A percentile compares a stretch with the other conserved stretches of the same genome.
Conservation (phyloP, 2,113 vertebrate genomes). For the Mungos mungo region DNA sequence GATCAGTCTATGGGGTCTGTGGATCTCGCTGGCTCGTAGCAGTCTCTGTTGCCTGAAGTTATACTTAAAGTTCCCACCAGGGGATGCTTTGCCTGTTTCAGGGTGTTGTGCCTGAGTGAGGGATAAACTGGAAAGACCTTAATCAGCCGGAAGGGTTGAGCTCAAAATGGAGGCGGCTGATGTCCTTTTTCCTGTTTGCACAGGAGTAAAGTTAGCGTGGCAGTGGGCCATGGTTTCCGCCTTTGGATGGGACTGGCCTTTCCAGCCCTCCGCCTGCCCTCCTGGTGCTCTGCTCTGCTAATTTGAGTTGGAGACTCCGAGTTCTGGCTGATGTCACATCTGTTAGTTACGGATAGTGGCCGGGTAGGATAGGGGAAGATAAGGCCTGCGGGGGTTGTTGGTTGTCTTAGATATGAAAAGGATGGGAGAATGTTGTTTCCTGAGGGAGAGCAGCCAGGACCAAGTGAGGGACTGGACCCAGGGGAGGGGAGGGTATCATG, state of each 20-base stretch:
- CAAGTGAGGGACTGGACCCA: neutral
- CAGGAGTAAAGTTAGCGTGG: accelerated
- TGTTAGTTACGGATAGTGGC: neutral
- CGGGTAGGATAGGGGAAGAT: neutral
- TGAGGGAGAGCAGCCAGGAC: neutral
- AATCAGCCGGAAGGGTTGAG: neutral
- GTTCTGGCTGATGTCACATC: neutral
- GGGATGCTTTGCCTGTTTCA: neutral
- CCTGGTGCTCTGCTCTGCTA: neutral
- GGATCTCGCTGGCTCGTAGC: too few species aligned
- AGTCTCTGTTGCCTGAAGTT: neutral
- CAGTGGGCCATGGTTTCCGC: neutral
- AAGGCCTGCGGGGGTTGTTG: neutral
- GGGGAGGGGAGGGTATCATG: accelerated
- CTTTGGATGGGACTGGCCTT: neutral
- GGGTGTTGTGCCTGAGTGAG: neutral
- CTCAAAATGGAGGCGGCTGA: neutral
- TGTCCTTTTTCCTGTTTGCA: neutral
- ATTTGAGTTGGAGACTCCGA: neutral
- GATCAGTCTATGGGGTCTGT: too few species aligned
- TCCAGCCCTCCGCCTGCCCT: neutral
- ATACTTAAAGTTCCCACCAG: neutral
- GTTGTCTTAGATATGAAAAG: neutral
- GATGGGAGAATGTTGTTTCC: neutral
- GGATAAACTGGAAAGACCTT: neutral